Evolutionary conservation across 2,113 vertebrate genomes (phyloP), one percentile per base, ranked within the genome.

Genomic region (Camelus bactrianus): DNA sequence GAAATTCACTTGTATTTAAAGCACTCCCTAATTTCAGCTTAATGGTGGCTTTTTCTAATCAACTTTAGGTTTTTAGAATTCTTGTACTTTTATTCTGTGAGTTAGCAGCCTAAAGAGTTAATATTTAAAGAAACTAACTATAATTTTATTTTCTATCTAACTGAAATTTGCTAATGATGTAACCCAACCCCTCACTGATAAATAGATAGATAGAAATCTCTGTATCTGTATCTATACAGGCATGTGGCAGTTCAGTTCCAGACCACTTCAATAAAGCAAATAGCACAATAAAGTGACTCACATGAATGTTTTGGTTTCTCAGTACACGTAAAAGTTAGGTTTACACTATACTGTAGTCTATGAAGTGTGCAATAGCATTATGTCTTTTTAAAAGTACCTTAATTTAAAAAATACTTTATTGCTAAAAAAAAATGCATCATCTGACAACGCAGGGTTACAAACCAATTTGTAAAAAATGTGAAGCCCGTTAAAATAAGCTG

Each of bases 101-200:
- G 12, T 77, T 67, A 69, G 75, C 46, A 65, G 17, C 46, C 67
- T 91, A 35, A 42, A 46, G 5, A 56, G 35, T 73, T 56, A 22
- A 35, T 82, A 69, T 75, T 64, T 58, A 38, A 96, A 85, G 15
- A 75, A 17, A 58, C 12, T 42, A 93, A 42, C 52, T 54, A 42
- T 83, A 46, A 75, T 58, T 94, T 93, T 79, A 58, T 84, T 93
- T 89, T 70, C 75, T 62, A 4, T 48, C 50, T 67, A 30, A 80
- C 64, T 42, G 6, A 77, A 50, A 46, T 75, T 62, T 76, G 67
- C 58, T 46, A 93, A 5, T 62, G 48, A 50, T 65, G 54, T 28
- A 69, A 26, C 35, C 73, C 86, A 83, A 80, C 50, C 20, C 38
- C 91, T 72, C 62, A 64, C 0, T 32, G 60, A 20, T 52, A n/a